These are phyloP conservation scores for Crossocerus cetratus DNA, from an alignment of 2,888 invertebrate species.

Conservation along the genomic window DNA sequence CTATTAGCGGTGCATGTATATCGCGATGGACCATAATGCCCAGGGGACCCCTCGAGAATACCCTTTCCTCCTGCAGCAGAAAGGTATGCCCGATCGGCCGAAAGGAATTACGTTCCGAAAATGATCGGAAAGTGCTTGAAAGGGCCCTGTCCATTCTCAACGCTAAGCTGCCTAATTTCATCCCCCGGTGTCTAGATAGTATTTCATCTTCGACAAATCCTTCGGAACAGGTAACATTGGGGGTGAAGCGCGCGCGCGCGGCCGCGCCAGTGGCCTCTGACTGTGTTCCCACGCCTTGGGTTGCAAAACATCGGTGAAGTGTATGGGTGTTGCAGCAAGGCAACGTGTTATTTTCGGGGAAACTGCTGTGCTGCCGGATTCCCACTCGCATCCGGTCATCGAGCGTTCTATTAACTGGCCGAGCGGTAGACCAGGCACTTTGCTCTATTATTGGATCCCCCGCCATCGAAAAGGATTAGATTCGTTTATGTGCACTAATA, in stretches of 20 bases:
- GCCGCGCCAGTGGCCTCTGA: conserved; percentile 37
- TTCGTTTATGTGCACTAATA: too few species aligned
- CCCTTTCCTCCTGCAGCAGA: conserved; percentile 31
- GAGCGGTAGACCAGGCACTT: neutral
- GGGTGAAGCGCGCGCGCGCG: conserved; percentile 44
- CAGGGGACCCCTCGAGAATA: conserved; percentile 16
- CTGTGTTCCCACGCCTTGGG: conserved; percentile 65
- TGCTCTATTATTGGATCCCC: neutral
- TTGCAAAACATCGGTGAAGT: conserved; percentile 64
- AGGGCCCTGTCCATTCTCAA: conserved; percentile 61
- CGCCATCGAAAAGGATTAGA: neutral
- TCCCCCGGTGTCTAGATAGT: conserved; percentile 63
- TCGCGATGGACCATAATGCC: conserved; percentile 9
- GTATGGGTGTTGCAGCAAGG: conserved; percentile 35
- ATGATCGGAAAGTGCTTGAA: conserved; percentile 57
- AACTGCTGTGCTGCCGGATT: conserved; percentile 50
- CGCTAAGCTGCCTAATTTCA: conserved; percentile 69
- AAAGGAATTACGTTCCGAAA: conserved; percentile 61
- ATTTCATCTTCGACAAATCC: conserved; percentile 68
- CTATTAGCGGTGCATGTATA: conserved; percentile 28
- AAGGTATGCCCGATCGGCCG: neutral
- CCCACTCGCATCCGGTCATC: conserved; percentile 53
- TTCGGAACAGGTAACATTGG: conserved; percentile 66
- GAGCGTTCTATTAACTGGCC: conserved; percentile 37
- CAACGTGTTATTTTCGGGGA: conserved; percentile 54